Evolutionary conservation across 2,113 vertebrate genomes (phyloP).

Genomic region (Syngnathus scovelli): DNA sequence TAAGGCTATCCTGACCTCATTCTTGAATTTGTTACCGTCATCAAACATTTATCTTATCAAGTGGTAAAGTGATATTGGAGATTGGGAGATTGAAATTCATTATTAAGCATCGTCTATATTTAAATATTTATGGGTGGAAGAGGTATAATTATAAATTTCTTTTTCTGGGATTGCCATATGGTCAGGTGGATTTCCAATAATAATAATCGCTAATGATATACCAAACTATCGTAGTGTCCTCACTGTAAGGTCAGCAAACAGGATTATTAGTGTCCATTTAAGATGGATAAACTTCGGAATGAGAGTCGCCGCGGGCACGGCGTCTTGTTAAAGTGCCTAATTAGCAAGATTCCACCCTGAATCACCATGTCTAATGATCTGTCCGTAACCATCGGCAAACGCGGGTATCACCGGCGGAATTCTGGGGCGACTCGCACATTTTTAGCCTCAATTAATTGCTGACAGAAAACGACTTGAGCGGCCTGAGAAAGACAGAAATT

Average conservation of each 20-base stretch:
- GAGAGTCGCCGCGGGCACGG: slow-evolving; percentile 22
- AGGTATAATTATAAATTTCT: too few relatives aligned
- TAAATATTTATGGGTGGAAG: too few relatives aligned
- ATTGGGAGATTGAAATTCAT: too few relatives aligned
- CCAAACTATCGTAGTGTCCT: slow-evolving; percentile 14
- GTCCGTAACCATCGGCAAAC: slow-evolving; percentile 41
- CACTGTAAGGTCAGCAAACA: slow-evolving; percentile 20
- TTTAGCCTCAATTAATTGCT: slow-evolving; percentile 44
- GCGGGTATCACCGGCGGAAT: slow-evolving; percentile 29
- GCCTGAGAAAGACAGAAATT: slow-evolving; percentile 1
- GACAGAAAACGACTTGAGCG: not conserved
- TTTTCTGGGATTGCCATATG: too few relatives aligned
- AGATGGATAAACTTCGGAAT: slow-evolving; percentile 25
- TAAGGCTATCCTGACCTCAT: too few relatives aligned
- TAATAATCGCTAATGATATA: too few relatives aligned
- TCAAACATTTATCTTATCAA: too few relatives aligned
- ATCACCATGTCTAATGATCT: slow-evolving; percentile 50
- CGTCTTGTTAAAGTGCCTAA: slow-evolving; percentile 51
- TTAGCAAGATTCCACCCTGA: slow-evolving; percentile 45
- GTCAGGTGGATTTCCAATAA: too few relatives aligned
- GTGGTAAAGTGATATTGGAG: too few relatives aligned
- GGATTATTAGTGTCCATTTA: slow-evolving; percentile 19
- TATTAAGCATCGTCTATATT: too few relatives aligned
- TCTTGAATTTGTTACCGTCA: too few relatives aligned
- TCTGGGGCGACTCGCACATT: slow-evolving; percentile 29